Percentiles rank a stretch among this genome's conserved stretches.
Conservation (phyloP, 2,113 vertebrate species). For the Lutjanus erythropterus region DNA sequence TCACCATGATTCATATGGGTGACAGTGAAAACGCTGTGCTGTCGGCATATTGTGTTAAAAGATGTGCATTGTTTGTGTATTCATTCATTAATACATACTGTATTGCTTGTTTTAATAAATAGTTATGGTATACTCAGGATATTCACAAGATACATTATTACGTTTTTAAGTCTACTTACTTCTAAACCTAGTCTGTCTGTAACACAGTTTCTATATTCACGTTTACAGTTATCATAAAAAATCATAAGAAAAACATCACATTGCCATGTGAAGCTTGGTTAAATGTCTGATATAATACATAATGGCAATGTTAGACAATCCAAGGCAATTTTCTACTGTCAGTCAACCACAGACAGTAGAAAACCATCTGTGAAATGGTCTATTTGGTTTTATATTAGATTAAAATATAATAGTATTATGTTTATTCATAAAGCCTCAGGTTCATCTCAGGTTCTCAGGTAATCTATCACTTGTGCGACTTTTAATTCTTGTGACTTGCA, state of each 20-base stretch:
- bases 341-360: background rate
- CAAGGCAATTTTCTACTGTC: background rate
- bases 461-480: slow-evolving; percentile 12
- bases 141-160: no score
- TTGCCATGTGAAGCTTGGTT: background rate
- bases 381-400: slow-evolving; percentile 5
- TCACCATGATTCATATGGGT: slow-evolving; percentile 42
- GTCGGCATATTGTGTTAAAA: slow-evolving; percentile 14
- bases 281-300: background rate
- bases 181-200: background rate
- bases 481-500: background rate
- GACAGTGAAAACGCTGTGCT: slow-evolving; percentile 20
- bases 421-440: slow-evolving; percentile 23
- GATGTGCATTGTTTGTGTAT: background rate
- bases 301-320: background rate
- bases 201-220: background rate
- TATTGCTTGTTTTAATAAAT: background rate
- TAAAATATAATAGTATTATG: background rate
- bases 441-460: slow-evolving; percentile 7
- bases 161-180: no score
- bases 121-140: no score
- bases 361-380: background rate
- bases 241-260: background rate
- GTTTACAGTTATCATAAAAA: background rate
- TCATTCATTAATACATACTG: background rate